Conservation (phyloP, 2,797 vertebrate species). For the Novumbra hubbsi region DNA sequence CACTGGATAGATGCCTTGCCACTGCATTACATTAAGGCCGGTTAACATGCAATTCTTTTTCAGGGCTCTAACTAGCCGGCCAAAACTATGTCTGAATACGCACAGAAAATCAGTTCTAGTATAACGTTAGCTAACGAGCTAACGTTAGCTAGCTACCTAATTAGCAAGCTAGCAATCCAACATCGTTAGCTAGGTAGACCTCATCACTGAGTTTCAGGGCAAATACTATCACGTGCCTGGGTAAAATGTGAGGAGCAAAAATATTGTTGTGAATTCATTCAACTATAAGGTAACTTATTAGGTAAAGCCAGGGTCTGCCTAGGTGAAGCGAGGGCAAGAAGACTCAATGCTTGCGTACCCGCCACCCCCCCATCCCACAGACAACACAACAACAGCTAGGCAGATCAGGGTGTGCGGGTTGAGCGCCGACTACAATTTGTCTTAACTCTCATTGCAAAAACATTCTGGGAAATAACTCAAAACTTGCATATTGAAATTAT, state of each 20-base stretch:
- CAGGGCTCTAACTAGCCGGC: background rate
- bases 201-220: conserved; percentile 5
- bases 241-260: background rate
- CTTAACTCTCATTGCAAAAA: conserved; percentile 34
- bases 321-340: conserved; percentile 32
- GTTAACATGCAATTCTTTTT: background rate
- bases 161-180: conserved; percentile 15
- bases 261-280: background rate
- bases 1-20: too few relatives aligned
- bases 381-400: conserved; percentile 71
- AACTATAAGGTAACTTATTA: background rate
- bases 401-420: conserved; percentile 62
- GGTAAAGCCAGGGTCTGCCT: background rate
- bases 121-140: conserved; percentile 23
- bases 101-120: conserved; percentile 11
- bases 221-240: background rate
- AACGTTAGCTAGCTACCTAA: conserved; percentile 17
- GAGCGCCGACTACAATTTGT: conserved; percentile 48
- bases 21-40: too few relatives aligned
- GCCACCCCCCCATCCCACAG: conserved; percentile 51
- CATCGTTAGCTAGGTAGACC: background rate
- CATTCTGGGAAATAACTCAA: background rate
- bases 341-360: conserved; percentile 47
- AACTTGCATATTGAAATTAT: background rate
- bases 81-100: background rate